Evolutionary conservation across 1,140 invertebrate genomes (phyloP), one percentile per base, ranked within the genome.

Genomic region (Nephila pilipes): DNA sequence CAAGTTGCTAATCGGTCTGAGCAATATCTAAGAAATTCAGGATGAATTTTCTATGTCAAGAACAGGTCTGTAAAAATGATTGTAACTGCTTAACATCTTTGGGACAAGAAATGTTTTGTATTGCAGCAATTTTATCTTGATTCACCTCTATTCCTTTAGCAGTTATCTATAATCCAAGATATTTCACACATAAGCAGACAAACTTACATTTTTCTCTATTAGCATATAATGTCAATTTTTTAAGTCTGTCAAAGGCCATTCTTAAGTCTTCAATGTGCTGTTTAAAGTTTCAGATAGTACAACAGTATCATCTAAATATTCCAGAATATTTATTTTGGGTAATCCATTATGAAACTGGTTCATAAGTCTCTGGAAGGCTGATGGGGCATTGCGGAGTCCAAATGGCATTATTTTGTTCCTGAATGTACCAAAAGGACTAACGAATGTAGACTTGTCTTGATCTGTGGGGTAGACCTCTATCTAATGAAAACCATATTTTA

Each of bases 1-100:
- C 1, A 92, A 46, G 10, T 92, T n/a, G 2, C 38, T 92, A 16
- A 60, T 5, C 8, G 90, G 90, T 32, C 36, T 25, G n/a, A 55
- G 81, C 20, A 36, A 92, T 69, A 10, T 85, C 38, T n/a, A 36
- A 0, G 57, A 85, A 92, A 25, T 85, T n/a, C 12, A 18, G 10
- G 22, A 85, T 38, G 16, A 36, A 85, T 55, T 25, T 60, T 38
- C 79, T 2, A 81, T 36, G 81, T n/a, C 25, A 91, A 25, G 4
- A 22, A n/a, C 79, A 81, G 16, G 79, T 81, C n/a, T 81, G 46
- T n/a, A 81, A 29, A 12, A 65, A 65, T 14, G 0, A 38, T 18
- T 80, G 38, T 18, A 46, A 2, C 14, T 80, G 0, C 22, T 80
- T 80, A 14, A 46, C 32, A 20, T 38, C 38, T 80, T 1, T 46